A percentile compares a stretch with the other conserved stretches of the same genome.
phyloP scores from a whole-genome alignment of 1,140 invertebrate species.

The Callitettix versicolor region DNA sequence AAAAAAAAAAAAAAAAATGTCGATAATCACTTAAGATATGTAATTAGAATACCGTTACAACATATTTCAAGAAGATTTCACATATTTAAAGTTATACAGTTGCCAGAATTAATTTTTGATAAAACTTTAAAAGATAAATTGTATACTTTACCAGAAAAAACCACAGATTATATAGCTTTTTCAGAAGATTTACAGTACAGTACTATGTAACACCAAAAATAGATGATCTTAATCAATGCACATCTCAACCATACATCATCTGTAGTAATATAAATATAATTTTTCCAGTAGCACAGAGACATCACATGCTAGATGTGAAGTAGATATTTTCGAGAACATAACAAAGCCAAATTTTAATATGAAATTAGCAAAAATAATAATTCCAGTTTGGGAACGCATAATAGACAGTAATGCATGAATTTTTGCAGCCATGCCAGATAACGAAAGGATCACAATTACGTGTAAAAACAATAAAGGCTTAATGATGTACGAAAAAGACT shows the following conservation, averaged over 20 bases:
- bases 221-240: too few species aligned
- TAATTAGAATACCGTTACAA: neutral
- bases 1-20: too few species aligned
- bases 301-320: neutral
- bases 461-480: too few species aligned
- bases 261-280: too few species aligned
- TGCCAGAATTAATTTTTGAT: neutral
- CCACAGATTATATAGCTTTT: constrained; percentile 1
- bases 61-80: neutral
- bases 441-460: too few species aligned
- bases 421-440: neutral
- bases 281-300: neutral
- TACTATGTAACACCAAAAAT: neutral
- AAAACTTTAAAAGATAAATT: neutral
- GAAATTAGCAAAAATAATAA: too few species aligned
- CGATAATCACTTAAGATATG: neutral
- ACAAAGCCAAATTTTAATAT: neutral
- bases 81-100: neutral
- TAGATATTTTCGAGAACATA: neutral
- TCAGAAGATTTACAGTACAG: neutral
- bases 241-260: neutral
- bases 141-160: neutral
- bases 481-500: too few species aligned
- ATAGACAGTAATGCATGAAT: neutral
- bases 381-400: neutral